phyloP scores from a whole-genome alignment of 2,113 vertebrate species.

The Leptocoma aspasia region DNA sequence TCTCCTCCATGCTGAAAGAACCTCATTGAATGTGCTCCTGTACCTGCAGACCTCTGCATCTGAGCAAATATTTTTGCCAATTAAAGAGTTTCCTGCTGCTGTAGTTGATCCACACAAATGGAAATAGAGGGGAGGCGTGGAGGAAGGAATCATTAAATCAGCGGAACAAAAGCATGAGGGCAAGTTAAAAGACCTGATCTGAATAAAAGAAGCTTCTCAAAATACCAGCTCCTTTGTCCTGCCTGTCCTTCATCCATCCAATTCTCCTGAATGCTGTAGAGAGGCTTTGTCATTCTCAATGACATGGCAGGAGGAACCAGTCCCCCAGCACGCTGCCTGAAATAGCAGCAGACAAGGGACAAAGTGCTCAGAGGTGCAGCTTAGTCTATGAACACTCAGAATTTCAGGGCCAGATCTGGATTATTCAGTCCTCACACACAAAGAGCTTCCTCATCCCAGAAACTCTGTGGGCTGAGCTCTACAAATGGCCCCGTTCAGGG shows the following conservation, averaged over 20 bases:
- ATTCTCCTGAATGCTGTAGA: constrained; percentile 50
- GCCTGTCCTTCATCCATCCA: constrained; percentile 14
- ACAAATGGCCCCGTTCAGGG: neutral
- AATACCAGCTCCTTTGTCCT: constrained; percentile 34
- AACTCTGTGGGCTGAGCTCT: neutral
- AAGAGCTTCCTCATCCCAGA: neutral
- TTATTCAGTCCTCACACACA: constrained; percentile 13
- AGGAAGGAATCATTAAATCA: constrained; percentile 72
- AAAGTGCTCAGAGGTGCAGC: constrained; percentile 39
- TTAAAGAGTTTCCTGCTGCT: constrained; percentile 70
- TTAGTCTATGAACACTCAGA: neutral
- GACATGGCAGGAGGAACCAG: constrained; percentile 41
- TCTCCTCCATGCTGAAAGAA: constrained; percentile 45
- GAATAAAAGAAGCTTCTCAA: constrained; percentile 49
- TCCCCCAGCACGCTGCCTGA: neutral
- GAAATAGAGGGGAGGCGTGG: constrained; percentile 25
- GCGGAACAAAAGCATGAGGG: constrained; percentile 61
- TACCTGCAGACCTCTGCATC: constrained; percentile 40
- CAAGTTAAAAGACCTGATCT: constrained; percentile 59
- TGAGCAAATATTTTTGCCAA: constrained; percentile 65
- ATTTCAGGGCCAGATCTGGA: constrained; percentile 31
- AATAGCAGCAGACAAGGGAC: constrained; percentile 44
- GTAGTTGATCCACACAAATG: constrained; percentile 54
- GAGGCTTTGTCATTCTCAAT: constrained; percentile 61
- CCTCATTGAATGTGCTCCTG: constrained; percentile 60